Base-by-base conservation (phyloP, 2,888 invertebrate species). In the Melanostoma mellinum region DNA sequence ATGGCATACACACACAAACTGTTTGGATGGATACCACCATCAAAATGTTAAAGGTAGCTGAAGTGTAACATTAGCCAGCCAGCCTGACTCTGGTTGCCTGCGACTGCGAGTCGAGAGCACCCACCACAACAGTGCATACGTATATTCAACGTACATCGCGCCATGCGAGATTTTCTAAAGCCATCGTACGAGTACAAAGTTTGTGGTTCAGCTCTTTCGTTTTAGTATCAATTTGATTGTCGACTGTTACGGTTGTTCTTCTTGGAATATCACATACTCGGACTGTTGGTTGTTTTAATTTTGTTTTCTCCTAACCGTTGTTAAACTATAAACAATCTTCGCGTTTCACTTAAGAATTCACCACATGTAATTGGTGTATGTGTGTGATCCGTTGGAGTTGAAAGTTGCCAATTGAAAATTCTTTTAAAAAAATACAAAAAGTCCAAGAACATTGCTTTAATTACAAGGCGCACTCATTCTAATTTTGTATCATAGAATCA, bases 171-270 rank as follows among this genome's bases (percentile, higher is more conserved):
- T 44, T 74, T 74, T 74, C 74, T 68, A 61, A 56, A 30, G 10
- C 8, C 67, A 40, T 56, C 38, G 3, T 42, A 58, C 52, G 20
- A 60, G 65, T 42, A 58, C 73, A 36, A 58, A 86, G 88, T 88
- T 88, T 86, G 87, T 87, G 80, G 80, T 68, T 86, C 86, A 85
- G 87, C 86, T 88, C 87, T 87, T 87, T 87, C 85, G 87, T 87
- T 87, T 87, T 84, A 88, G 87, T 88, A 87, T 86, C 85, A 86
- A 80, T 86, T 87, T 86, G 86, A 87, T 85, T 85, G 86, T 86
- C 80, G 87, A 78, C 86, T 84, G 85, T 75, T 86, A 76, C 85
- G 87, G 88, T 87, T 86, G 85, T 85, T 79, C 56, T 61, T 69
- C 46, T 35, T 55, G 71, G 71, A 42, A 63, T 71, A 63, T 60